These are phyloP conservation scores for Oreotrochilus melanogaster DNA, from an alignment of 2,113 vertebrate genomes.

Conservation along the genomic window DNA sequence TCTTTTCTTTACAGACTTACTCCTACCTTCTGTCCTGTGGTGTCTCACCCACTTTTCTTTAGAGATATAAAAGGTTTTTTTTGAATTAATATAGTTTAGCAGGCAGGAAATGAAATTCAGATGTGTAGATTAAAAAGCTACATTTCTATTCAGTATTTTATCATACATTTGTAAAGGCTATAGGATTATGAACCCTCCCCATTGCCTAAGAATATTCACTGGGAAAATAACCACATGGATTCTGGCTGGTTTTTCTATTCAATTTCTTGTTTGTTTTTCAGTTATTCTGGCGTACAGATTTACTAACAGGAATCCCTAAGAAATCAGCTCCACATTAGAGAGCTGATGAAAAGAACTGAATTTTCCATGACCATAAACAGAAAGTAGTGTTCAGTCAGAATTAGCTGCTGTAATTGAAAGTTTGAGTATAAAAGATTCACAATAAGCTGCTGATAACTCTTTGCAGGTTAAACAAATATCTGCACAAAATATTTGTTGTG, in stretches of 20 bases:
- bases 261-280: neutral
- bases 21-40: conserved; percentile 55
- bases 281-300: neutral
- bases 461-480: neutral
- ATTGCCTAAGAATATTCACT: neutral
- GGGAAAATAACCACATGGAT: neutral
- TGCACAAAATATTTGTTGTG: neutral
- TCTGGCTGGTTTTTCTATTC: neutral
- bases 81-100: conserved; percentile 51
- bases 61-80: conserved; percentile 60
- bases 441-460: neutral
- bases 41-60: conserved; percentile 66
- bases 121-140: neutral
- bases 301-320: neutral
- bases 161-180: neutral
- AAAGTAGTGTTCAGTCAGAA: neutral
- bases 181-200: neutral
- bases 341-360: neutral
- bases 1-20: conserved; percentile 51
- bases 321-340: neutral
- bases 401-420: neutral
- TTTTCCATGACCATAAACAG: neutral
- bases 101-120: neutral
- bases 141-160: neutral
- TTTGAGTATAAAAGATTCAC: neutral